Conservation (phyloP, 2,888 invertebrate genomes). For the Pollenia amentaria region DNA sequence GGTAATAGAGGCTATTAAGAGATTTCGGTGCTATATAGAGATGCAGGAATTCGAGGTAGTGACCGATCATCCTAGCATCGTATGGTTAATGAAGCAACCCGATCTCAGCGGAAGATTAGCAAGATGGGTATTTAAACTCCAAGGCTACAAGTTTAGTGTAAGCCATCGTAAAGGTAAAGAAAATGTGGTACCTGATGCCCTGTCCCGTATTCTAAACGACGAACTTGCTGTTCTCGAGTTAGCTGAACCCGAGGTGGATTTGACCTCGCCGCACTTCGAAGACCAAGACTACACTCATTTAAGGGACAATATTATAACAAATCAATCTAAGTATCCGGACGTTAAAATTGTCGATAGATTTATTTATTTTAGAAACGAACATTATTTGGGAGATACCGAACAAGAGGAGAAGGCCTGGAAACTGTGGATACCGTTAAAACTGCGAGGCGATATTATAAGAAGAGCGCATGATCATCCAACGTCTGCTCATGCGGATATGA, state of each 20-base stretch:
- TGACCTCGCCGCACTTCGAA: slow-evolving; percentile 19
- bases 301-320: neutral
- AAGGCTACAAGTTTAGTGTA: slow-evolving; percentile 1
- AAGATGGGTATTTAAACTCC: no score
- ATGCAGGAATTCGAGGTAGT: slow-evolving; percentile 6
- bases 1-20: slow-evolving; percentile 6
- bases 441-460: neutral
- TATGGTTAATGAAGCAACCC: slow-evolving; percentile 11
- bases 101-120: neutral
- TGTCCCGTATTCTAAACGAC: neutral
- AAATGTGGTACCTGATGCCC: slow-evolving; percentile 15
- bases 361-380: slow-evolving; percentile 5
- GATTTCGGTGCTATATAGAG: slow-evolving; percentile 26
- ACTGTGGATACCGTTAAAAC: slow-evolving; percentile 1
- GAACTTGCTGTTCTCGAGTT: neutral
- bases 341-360: neutral
- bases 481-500: slow-evolving; percentile 10
- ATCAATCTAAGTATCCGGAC: slow-evolving; percentile 12
- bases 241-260: slow-evolving; percentile 22
- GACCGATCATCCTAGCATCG: slow-evolving; percentile 18
- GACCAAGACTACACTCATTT: slow-evolving; percentile 1
- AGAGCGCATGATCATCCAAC: neutral
- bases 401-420: slow-evolving; percentile 1
- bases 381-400: neutral
- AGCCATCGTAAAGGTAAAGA: slow-evolving; percentile 51